A percentile compares a stretch with the other conserved stretches of the same genome.
Conservation (phyloP, 1,140 invertebrate species). For the Zaprionus capensis region DNA sequence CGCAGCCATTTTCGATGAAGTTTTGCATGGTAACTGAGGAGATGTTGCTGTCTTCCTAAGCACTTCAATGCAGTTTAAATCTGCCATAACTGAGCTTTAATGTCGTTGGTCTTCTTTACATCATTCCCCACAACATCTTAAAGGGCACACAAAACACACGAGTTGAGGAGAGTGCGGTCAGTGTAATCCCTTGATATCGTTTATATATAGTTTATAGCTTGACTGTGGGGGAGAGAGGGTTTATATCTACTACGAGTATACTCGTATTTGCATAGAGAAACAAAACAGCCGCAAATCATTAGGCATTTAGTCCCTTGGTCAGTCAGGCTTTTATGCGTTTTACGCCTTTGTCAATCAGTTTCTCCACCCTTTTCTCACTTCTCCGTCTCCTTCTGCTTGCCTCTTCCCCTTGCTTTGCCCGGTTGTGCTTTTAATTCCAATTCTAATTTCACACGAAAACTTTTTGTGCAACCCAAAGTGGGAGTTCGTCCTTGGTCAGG, state of each 20-base stretch:
- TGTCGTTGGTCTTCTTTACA: background rate
- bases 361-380: background rate
- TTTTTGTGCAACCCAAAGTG: conserved; percentile 40
- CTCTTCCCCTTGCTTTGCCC: conserved; percentile 2
- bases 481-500: conserved; percentile 4
- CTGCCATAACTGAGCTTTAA: background rate
- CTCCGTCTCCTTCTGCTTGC: background rate
- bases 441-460: conserved; percentile 78
- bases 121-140: background rate
- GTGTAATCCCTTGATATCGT: background rate
- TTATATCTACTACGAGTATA: background rate
- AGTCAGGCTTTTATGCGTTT: conserved; percentile 1
- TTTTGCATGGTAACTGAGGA: background rate
- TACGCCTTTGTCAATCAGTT: conserved; percentile 8
- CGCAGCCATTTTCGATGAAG: background rate
- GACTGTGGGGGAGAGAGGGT: background rate
- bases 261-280: conserved; percentile 4
- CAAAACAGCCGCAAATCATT: conserved; percentile 23
- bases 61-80: background rate
- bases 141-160: background rate
- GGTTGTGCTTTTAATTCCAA: conserved; percentile 73
- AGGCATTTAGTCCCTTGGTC: conserved; percentile 15
- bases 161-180: background rate
- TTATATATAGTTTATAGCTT: background rate
- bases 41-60: too few relatives aligned